Conservation (phyloP, 2,888 invertebrate species). For the Sarcophaga carnaria region DNA sequence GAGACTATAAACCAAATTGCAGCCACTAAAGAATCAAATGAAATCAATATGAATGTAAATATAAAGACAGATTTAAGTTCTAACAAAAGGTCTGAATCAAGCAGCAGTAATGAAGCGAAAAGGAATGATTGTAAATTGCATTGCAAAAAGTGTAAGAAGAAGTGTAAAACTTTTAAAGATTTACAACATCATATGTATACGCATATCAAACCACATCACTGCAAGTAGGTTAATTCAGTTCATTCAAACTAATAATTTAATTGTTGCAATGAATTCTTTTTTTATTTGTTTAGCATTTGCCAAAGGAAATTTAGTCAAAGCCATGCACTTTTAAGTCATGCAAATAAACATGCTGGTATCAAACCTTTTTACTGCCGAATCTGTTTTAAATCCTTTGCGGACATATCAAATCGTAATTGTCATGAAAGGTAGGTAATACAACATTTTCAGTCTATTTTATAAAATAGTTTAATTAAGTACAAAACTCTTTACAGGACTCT, state of each 20-base stretch:
- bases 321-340: conserved; percentile 14
- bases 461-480: not conserved
- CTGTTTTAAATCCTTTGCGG: conserved; percentile 26
- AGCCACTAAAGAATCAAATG: not conserved
- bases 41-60: not conserved
- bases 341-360: conserved; percentile 1
- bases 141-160: conserved; percentile 29
- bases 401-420: conserved; percentile 33
- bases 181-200: conserved; percentile 40
- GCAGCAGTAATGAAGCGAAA: not conserved
- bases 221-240: conserved; percentile 38
- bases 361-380: conserved; percentile 36
- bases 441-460: not conserved
- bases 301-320: conserved; percentile 31
- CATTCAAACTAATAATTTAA: not conserved
- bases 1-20: not conserved
- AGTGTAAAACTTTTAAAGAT: not conserved
- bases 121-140: not conserved
- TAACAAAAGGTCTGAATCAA: not conserved
- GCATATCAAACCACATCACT: conserved; percentile 29
- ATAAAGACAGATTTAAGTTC: not conserved
- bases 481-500: not conserved
- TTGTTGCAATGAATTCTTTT: not conserved
- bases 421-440: conserved; percentile 30
- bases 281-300: conserved; percentile 25